Evolutionary conservation across 2,113 vertebrate genomes (phyloP).

Genomic region (Etheostoma cragini): DNA sequence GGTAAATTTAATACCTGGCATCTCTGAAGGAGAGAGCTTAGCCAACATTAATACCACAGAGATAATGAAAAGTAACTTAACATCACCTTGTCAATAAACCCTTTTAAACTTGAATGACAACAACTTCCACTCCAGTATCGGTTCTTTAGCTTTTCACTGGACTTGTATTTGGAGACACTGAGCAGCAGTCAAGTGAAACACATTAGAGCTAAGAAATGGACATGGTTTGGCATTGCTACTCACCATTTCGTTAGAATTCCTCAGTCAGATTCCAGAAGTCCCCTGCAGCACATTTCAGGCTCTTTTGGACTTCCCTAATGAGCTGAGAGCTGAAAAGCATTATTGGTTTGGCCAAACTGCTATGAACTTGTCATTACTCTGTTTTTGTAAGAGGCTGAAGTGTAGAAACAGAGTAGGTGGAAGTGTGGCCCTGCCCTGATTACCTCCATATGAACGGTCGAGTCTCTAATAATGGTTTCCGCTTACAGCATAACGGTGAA

Average conservation of each 20-base stretch:
- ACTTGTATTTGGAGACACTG: conserved; percentile 1
- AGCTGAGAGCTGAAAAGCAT: conserved; percentile 60
- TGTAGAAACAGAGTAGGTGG: conserved; percentile 66
- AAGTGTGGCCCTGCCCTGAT: conserved; percentile 72
- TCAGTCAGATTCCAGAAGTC: conserved; percentile 28
- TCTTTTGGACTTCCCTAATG: conserved; percentile 41
- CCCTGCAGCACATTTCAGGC: conserved; percentile 48
- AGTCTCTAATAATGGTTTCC: conserved; percentile 75
- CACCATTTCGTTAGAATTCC: conserved; percentile 52
- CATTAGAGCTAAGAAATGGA: conserved; percentile 21
- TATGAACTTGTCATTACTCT: conserved; percentile 76
- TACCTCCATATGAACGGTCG: conserved; percentile 76
- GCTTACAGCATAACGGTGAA: conserved; percentile 67
- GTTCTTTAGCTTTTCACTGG: not conserved
- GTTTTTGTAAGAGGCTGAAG: conserved; percentile 64
- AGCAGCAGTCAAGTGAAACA: conserved; percentile 28
- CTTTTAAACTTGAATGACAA: not conserved
- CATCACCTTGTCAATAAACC: not conserved
- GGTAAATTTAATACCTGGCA: not conserved
- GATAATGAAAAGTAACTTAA: not conserved
- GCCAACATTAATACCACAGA: not conserved
- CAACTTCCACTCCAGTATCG: not conserved
- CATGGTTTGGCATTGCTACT: conserved; percentile 7
- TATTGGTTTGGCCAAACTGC: conserved; percentile 66
- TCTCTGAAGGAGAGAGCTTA: not conserved